Conservation (phyloP, 1,140 invertebrate genomes). For the Drosophila dunni region DNA sequence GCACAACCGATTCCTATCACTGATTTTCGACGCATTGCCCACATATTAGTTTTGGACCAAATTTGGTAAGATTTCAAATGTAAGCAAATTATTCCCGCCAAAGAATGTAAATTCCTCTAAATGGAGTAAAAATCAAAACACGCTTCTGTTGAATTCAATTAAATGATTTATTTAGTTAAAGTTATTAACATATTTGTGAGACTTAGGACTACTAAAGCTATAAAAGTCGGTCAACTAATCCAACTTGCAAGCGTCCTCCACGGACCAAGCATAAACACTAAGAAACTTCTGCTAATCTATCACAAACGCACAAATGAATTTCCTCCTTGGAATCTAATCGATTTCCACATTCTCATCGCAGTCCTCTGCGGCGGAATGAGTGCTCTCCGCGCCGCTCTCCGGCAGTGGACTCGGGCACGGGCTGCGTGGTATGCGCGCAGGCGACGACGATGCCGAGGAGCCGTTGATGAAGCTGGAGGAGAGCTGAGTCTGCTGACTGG, state of each 20-base stretch:
- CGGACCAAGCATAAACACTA: constrained; percentile 40
- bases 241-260: background rate
- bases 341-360: constrained; percentile 83
- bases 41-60: no score
- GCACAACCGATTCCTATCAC: no score
- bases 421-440: constrained; percentile 52
- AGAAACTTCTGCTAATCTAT: constrained; percentile 59
- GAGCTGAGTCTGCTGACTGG: constrained; percentile 44
- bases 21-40: no score
- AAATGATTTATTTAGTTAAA: constrained; percentile 55
- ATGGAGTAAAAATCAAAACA: background rate
- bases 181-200: constrained; percentile 36
- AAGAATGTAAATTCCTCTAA: no score
- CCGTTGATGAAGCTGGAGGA: constrained; percentile 49
- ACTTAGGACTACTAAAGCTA: constrained; percentile 77
- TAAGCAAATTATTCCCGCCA: no score
- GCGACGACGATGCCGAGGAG: constrained; percentile 78
- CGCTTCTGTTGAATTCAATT: constrained; percentile 6
- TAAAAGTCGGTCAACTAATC: constrained; percentile 16
- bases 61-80: no score
- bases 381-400: constrained; percentile 69
- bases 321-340: constrained; percentile 51
- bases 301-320: constrained; percentile 52
- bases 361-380: constrained; percentile 65
- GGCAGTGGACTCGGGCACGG: constrained; percentile 55